Evolutionary conservation across 1,140 invertebrate genomes (phyloP).

Genomic region (Halyomorpha halys): DNA sequence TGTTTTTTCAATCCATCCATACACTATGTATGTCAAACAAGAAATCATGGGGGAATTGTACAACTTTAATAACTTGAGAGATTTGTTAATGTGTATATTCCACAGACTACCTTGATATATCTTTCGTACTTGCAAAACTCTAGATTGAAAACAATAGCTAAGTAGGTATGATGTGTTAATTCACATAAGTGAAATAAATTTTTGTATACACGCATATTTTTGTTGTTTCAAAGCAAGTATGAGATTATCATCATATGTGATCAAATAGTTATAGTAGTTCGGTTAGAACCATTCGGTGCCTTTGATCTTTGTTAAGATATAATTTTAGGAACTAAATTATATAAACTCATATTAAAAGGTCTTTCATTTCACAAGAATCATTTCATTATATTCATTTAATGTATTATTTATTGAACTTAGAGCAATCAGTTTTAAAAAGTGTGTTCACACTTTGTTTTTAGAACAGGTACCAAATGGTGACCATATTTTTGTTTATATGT

Average conservation of each 20-base stretch:
- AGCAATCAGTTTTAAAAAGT: constrained; percentile 5
- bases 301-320: background rate
- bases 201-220: background rate
- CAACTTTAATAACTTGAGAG: background rate
- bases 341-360: background rate
- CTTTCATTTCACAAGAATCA: constrained; percentile 13
- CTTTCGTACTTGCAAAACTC: background rate
- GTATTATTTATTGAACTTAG: constrained; percentile 8
- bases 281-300: constrained; percentile 5
- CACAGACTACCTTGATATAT: background rate
- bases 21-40: background rate
- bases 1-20: background rate
- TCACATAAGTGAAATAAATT: background rate
- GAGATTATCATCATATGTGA: constrained; percentile 1
- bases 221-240: constrained; percentile 10
- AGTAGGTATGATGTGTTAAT: background rate
- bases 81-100: background rate
- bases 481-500: constrained; percentile 11
- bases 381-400: background rate
- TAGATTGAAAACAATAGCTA: background rate
- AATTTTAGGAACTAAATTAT: background rate
- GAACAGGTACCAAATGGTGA: background rate
- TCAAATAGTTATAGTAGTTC: constrained; percentile 6
- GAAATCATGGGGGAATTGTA: background rate
- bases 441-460: constrained; percentile 4